Evolutionary conservation across 1,140 invertebrate genomes (phyloP), one percentile per base, ranked within the genome.

Genomic region (Hyphantria cunea): DNA sequence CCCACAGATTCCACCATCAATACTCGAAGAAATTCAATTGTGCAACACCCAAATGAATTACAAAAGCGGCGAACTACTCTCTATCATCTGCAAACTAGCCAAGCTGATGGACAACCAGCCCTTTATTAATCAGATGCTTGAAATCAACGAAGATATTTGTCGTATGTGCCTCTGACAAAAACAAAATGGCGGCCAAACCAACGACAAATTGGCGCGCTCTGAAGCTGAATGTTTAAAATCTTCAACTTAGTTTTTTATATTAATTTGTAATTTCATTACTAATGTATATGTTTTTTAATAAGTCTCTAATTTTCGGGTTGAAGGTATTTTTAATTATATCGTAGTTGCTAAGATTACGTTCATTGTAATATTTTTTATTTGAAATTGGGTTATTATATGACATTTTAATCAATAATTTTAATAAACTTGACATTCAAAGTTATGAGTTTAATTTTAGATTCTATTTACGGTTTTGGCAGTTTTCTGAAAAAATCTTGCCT

Each of bases 81-180:
- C 87, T 41, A 91, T 94, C 37, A 91, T 97, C 49, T 91, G 87
- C 62, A 92, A 93, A 41, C 86, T 96, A 13, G 93, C 94, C 3
- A 91, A 91, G 48, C 92, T 96, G n/a, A 91, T 96, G 69, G 87
- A 91, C 25, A 94, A 96, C 80, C 92, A 94, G 39, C 88, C 92
- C 34, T 97, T 96, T 77, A 92, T 96, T 55, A 90, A 91, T 6
- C 95, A 97, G 85, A 83, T 96, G 68, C 88, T 96, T 64, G 92
- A 93, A 41, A 95, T 97, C 58, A 96, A 97, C 84, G 91, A 94
- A 50, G 93, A 94, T 75, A 96, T 97, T 76, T 94, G 95, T 77
- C 80, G 84, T 53, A 68, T 88, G 56, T 84, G 80, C 17, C 78
- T 89, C 68, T 88, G 70, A 85, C 76, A 71, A 10, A 34, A 37